Evolutionary conservation across 2,888 invertebrate genomes (phyloP).

Genomic region (Eupithecia subfuscata): DNA sequence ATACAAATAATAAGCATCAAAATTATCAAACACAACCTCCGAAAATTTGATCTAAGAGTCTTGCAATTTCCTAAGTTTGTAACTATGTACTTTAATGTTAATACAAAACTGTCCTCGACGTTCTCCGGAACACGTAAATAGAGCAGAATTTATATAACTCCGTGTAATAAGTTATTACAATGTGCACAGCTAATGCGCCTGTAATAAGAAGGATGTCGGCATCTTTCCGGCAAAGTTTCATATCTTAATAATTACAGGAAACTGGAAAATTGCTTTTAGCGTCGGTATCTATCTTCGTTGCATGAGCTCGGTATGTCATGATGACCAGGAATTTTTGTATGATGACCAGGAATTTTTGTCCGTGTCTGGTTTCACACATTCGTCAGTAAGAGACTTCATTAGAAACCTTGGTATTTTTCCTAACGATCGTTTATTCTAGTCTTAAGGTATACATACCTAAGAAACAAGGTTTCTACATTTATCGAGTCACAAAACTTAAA

Average conservation of each 20-base stretch:
- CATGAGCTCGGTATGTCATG: conserved; percentile 34
- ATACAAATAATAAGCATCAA: too few relatives aligned
- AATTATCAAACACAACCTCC: too few relatives aligned
- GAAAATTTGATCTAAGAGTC: too few relatives aligned
- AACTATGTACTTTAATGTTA: background rate
- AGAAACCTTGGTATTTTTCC: background rate
- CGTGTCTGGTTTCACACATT: conserved; percentile 8
- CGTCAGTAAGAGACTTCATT: background rate
- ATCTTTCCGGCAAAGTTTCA: conserved; percentile 47
- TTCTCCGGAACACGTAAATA: conserved; percentile 19
- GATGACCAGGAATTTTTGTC: conserved; percentile 38
- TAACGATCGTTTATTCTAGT: background rate
- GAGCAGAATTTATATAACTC: conserved; percentile 12
- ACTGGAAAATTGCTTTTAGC: conserved; percentile 50
- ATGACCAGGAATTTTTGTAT: conserved; percentile 22
- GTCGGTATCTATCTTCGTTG: conserved; percentile 36
- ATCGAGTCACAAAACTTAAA: background rate
- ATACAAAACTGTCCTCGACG: background rate
- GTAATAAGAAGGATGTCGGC: conserved; percentile 43
- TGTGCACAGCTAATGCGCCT: conserved; percentile 25
- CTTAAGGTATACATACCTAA: background rate
- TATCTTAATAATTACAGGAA: conserved; percentile 57
- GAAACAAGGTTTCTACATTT: background rate
- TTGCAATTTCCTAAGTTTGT: background rate
- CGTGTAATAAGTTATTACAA: conserved; percentile 25